Conservation (phyloP, 1,140 invertebrate genomes). For the Cydia splendana region DNA sequence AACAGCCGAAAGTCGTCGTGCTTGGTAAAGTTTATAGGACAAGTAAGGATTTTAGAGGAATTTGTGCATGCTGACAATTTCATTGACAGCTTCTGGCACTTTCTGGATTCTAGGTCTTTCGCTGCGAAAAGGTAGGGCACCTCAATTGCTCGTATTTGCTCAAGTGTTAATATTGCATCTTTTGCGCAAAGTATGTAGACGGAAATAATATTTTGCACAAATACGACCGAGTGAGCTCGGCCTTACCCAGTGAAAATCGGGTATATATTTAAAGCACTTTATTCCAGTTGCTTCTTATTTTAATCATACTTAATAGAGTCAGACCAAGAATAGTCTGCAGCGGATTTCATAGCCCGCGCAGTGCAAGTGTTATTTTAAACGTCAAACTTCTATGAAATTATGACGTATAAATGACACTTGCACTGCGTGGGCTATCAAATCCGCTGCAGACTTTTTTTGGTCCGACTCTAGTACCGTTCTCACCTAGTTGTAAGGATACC, state of each 20-base stretch:
- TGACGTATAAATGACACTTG: no score
- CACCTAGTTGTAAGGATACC: neutral
- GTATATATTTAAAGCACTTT: neutral
- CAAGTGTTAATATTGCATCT: no score
- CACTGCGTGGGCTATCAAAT: no score
- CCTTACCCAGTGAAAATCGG: neutral
- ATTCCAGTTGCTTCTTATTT: neutral
- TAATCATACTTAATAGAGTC: neutral
- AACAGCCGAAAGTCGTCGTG: conserved; percentile 69
- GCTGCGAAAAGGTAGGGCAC: neutral
- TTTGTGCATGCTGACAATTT: conserved; percentile 7
- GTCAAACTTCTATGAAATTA: no score
- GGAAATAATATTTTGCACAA: neutral
- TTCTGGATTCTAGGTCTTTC: neutral
- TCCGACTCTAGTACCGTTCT: neutral
- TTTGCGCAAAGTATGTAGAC: no score
- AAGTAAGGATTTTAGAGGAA: conserved; percentile 13
- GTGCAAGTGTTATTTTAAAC: no score
- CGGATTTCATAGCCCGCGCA: no score
- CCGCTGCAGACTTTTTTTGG: no score
- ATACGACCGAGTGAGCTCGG: neutral
- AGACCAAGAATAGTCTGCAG: no score
- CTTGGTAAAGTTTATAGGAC: conserved; percentile 52
- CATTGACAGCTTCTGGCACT: conserved; percentile 17
- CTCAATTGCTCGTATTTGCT: no score